A percentile compares a stretch with the other conserved stretches of the same genome.
These are phyloP conservation scores for Microcebus lehilahytsara DNA, from an alignment of 2,113 vertebrate species.

Conservation along the genomic window DNA sequence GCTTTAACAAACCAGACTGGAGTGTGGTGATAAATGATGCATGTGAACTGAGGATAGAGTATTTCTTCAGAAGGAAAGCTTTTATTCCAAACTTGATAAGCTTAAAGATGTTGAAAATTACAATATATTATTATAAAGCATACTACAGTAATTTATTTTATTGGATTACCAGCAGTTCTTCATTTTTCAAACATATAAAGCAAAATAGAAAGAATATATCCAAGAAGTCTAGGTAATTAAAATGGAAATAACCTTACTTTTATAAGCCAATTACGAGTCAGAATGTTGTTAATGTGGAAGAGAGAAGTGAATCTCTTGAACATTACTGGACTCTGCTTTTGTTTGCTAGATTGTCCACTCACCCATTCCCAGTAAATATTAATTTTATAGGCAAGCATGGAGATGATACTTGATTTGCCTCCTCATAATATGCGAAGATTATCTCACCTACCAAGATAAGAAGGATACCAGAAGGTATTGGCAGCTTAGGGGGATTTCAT, in stretches of 20 bases:
- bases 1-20: neutral
- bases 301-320: neutral
- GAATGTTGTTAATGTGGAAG: neutral
- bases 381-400: neutral
- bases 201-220: neutral
- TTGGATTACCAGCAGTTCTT: neutral
- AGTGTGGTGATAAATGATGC: neutral
- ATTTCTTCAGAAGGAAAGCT: neutral
- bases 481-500: neutral
- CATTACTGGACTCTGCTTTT: neutral
- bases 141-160: neutral
- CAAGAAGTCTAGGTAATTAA: neutral
- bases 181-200: constrained; percentile 5
- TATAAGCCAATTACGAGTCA: neutral
- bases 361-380: neutral
- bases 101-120: neutral
- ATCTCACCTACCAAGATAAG: neutral
- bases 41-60: neutral
- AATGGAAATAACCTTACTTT: neutral
- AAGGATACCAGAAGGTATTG: neutral
- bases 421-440: neutral
- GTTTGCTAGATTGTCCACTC: neutral
- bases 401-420: neutral
- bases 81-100: neutral
- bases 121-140: neutral